Evolutionary conservation across 2,113 vertebrate genomes (phyloP), one percentile per base, ranked within the genome.

Genomic region (Cyrtonyx montezumae): DNA sequence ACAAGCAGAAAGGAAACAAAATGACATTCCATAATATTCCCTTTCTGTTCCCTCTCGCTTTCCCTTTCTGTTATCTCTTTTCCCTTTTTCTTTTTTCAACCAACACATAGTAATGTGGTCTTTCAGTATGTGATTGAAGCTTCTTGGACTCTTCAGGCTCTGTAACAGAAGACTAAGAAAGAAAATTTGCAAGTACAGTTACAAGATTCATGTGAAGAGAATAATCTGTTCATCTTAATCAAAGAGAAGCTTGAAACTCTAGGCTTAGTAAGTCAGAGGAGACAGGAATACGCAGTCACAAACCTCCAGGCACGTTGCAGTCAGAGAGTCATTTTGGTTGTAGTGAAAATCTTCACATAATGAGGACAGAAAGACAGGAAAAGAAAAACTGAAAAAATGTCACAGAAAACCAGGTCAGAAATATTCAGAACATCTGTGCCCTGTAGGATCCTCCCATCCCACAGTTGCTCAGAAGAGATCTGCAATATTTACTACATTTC

Each of bases 241-340:
- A 85, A 69, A 95, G 51, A 95, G 51, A 40, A 85, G 6, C 40
- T 80, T 36, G 40, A 73, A 82, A 66, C 20, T 73, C 15, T 55
- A 48, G 48, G 14, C 8, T 84, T 32, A 61, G 34, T 55, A 59
- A 75, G 66, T 37, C 25, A 28, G 21, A 93, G 81, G 21, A 81
- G 34, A 63, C 9, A 61, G 28, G 30, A 82, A 73, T 19, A 26
- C 8, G 25, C 32, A 61, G 56, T 46, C 48, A 69, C 40, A 89
- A 82, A 84, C 22, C 36, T 87, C 20, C 53, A 69, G 74, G 36
- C 74, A 65, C 28, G 30, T 15, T 92, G 70, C 48, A 48, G 69
- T 58, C 65, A 82, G 40, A 68, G 12, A 75, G 22, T 70, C 51
- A 21, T 84, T 92, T 53, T 84, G 22, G n/a, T 53, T 65, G 16